phyloP scores from a whole-genome alignment of 2,797 vertebrate species.

The Neoniphon sammara region DNA sequence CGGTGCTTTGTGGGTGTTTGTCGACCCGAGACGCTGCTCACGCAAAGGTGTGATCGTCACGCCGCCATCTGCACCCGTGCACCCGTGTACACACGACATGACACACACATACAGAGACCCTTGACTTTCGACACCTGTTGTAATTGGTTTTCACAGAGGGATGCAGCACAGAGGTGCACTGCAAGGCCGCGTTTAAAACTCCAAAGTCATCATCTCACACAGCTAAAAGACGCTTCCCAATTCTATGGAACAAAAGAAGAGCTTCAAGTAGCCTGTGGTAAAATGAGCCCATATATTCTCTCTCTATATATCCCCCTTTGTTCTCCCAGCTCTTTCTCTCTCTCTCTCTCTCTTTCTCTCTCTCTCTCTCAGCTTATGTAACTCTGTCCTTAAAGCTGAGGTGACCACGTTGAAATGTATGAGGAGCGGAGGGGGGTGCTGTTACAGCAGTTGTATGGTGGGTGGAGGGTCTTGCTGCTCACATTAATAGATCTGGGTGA shows the following conservation, averaged over 20 bases:
- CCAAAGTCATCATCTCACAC: neutral
- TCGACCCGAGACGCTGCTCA: neutral
- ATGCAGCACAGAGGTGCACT: neutral
- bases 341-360: conserved; percentile 7
- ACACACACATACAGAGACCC: neutral
- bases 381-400: neutral
- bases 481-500: neutral
- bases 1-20: neutral
- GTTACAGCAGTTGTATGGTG: too few species aligned
- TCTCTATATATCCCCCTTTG: neutral
- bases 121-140: neutral
- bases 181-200: neutral
- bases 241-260: neutral
- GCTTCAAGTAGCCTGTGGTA: neutral
- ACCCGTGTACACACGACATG: neutral
- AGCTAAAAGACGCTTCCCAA: too few species aligned
- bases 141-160: neutral
- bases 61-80: neutral
- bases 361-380: neutral
- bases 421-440: neutral
- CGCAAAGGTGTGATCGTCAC: neutral
- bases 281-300: neutral
- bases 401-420: neutral
- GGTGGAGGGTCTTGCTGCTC: neutral
- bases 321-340: conserved; percentile 4